These are phyloP conservation scores for Odontothrips loti DNA, from an alignment of 2,888 invertebrate genomes.

Conservation along the genomic window DNA sequence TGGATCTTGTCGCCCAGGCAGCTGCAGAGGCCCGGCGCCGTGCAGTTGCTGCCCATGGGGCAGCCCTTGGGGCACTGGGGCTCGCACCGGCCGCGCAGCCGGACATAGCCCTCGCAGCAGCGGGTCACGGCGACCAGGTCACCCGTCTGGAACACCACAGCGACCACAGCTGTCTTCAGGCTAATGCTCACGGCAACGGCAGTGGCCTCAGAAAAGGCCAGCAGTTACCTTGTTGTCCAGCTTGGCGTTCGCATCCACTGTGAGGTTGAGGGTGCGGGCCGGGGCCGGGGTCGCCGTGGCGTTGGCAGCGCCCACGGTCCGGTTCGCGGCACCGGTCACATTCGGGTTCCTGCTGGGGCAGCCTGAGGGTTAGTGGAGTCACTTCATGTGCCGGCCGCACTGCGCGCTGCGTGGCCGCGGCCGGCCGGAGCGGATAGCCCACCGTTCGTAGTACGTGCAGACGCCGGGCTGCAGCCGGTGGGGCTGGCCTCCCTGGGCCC, in stretches of 20 bases:
- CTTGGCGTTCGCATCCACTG: neutral
- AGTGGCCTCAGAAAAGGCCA: neutral
- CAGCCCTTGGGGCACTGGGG: slow-evolving; percentile 64
- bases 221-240: neutral
- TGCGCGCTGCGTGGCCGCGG: neutral
- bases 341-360: neutral
- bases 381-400: neutral
- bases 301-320: neutral
- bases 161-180: too few relatives aligned
- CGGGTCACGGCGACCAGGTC: slow-evolving; percentile 6
- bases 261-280: neutral
- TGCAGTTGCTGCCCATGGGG: slow-evolving; percentile 61
- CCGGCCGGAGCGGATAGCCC: neutral
- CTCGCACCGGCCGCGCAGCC: slow-evolving; percentile 51
- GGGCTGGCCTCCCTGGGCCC: too few relatives aligned
- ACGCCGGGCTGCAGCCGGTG: neutral
- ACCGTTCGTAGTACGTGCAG: neutral
- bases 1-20: slow-evolving; percentile 59
- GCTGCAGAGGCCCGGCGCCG: slow-evolving; percentile 60
- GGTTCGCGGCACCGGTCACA: neutral
- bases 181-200: neutral
- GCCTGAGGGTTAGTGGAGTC: neutral
- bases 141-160: neutral
- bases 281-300: neutral
- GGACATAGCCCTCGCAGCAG: slow-evolving; percentile 2